phyloP scores from a whole-genome alignment of 2,888 invertebrate genomes.

The Cheilosia vernalis region DNA sequence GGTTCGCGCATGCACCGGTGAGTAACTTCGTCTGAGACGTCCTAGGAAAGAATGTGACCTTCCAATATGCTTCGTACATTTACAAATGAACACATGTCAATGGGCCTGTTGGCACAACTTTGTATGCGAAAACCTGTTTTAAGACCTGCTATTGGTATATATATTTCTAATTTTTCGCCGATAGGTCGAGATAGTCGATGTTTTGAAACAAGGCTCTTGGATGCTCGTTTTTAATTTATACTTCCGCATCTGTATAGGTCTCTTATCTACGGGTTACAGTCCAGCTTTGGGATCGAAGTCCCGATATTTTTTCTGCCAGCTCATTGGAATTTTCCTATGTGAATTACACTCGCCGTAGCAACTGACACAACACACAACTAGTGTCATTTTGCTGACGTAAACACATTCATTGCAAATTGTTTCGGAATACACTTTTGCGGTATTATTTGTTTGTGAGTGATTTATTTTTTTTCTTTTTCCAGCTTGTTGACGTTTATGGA shows the following conservation, averaged over 20 bases:
- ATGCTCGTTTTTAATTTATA: too few species aligned
- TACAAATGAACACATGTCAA: too few species aligned
- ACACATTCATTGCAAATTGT: conserved; percentile 28
- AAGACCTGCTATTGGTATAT: too few species aligned
- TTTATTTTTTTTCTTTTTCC: conserved; percentile 1
- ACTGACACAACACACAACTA: not conserved
- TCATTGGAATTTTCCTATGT: not conserved
- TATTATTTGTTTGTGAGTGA: conserved; percentile 3
- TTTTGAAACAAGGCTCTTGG: too few species aligned
- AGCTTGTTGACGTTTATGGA: conserved; percentile 5
- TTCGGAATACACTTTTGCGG: conserved; percentile 20
- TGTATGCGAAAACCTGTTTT: too few species aligned
- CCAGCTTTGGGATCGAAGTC: not conserved
- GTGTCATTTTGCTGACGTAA: conserved; percentile 17
- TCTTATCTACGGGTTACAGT: not conserved
- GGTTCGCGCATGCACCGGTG: conserved; percentile 21
- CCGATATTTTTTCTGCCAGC: not conserved
- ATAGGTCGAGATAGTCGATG: too few species aligned
- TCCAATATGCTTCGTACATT: conserved; percentile 8
- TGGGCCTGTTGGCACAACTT: too few species aligned
- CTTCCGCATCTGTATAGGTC: not conserved
- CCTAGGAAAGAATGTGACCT: conserved; percentile 74
- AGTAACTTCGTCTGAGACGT: conserved; percentile 65
- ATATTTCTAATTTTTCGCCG: too few species aligned
- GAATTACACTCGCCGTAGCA: conserved; percentile 3